phyloP scores from a whole-genome alignment of 1,140 invertebrate species.

The Drosophila chauvacae region DNA sequence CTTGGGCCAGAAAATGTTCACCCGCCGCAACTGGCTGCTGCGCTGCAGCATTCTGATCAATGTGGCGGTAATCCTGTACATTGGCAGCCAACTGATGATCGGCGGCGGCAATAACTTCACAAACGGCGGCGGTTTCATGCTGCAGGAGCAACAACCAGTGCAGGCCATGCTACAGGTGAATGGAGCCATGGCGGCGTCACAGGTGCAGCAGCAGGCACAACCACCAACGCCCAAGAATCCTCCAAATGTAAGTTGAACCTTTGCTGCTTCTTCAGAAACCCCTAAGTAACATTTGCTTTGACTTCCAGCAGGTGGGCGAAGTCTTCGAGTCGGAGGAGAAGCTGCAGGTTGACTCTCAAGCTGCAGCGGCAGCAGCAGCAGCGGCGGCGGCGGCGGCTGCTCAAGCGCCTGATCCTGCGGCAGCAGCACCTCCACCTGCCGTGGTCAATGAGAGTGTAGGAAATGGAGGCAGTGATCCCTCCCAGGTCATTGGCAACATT shows the following conservation, averaged over 20 bases:
- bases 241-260: conserved; percentile 39
- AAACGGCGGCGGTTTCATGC: conserved; percentile 71
- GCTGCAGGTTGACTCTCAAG: conserved; percentile 17
- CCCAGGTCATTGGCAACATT: conserved; percentile 68
- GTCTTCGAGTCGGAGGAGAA: conserved; percentile 61
- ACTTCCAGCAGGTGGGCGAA: conserved; percentile 38
- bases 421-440: conserved; percentile 12
- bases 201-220: conserved; percentile 42
- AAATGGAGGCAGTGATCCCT: conserved; percentile 17
- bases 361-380: conserved; percentile 23
- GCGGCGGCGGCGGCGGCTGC: conserved; percentile 27
- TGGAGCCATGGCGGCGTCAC: conserved; percentile 23
- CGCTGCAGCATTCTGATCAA: conserved; percentile 90
- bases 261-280: neutral
- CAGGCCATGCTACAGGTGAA: conserved; percentile 47
- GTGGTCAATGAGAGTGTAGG: conserved; percentile 49
- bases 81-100: conserved; percentile 86
- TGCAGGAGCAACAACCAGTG: conserved; percentile 69
- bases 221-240: conserved; percentile 55
- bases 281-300: neutral
- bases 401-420: conserved; percentile 13
- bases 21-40: conserved; percentile 89
- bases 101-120: conserved; percentile 79
- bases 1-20: conserved; percentile 85
- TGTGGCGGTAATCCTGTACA: conserved; percentile 89